These are phyloP conservation scores for Nomada goodeniana DNA, from an alignment of 2,888 invertebrate species.

Conservation along the genomic window DNA sequence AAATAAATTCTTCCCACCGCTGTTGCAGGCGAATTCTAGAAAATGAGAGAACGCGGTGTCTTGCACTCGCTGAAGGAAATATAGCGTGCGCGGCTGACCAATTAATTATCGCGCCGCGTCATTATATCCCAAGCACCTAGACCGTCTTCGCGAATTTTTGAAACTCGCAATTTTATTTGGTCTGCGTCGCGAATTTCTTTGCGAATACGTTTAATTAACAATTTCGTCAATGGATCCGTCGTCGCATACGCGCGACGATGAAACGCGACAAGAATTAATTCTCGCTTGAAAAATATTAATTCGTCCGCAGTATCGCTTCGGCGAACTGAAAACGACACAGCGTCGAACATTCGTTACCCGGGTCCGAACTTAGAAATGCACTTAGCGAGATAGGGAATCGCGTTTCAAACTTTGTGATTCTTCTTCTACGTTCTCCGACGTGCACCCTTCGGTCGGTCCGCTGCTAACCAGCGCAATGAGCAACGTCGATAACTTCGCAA, in stretches of 20 bases:
- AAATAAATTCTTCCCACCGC: constrained; percentile 8
- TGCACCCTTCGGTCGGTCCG: constrained; percentile 16
- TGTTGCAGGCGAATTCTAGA: background rate
- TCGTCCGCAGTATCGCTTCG: constrained; percentile 19
- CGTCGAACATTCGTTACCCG: constrained; percentile 28
- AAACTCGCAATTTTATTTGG: constrained; percentile 30
- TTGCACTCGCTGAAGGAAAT: background rate
- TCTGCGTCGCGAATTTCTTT: background rate
- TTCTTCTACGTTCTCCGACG: constrained; percentile 14
- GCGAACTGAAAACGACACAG: constrained; percentile 52
- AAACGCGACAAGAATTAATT: background rate
- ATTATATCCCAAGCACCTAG: constrained; percentile 2
- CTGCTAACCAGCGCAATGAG: constrained; percentile 15
- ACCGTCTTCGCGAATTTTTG: background rate
- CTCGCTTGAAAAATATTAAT: background rate
- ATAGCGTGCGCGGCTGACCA: background rate
- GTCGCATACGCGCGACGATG: background rate
- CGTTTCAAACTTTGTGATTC: constrained; percentile 51
- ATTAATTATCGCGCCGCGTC: constrained; percentile 17
- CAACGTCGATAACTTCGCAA: constrained; percentile 12
- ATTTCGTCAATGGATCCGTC: constrained; percentile 32
- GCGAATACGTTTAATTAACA: background rate
- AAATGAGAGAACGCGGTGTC: background rate
- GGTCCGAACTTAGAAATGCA: constrained; percentile 64
- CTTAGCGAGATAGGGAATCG: constrained; percentile 61